Conservation (phyloP, 2,888 invertebrate species). For the Hedychridium roseum region DNA sequence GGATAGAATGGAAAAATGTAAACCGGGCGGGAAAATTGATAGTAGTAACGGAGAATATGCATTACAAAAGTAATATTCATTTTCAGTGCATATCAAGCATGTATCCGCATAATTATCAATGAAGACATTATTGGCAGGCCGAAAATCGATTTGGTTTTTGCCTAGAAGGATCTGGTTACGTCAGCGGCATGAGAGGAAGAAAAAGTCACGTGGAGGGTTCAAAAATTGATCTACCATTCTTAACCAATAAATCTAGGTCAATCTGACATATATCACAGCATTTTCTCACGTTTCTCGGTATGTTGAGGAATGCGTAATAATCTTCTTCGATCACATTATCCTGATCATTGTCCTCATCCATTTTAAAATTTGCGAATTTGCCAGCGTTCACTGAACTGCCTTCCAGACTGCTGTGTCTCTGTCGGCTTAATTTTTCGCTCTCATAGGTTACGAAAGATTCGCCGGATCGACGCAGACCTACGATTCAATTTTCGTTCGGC, state of each 20-base stretch:
- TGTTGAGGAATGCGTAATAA: conserved; percentile 87
- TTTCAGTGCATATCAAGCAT: too few species aligned
- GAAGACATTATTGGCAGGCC: too few species aligned
- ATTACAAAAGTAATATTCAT: too few species aligned
- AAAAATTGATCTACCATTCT: conserved; percentile 6
- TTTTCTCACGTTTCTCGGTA: conserved; percentile 79
- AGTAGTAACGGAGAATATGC: too few species aligned
- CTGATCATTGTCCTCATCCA: conserved; percentile 78
- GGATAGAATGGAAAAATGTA: too few species aligned
- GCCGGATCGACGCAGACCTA: conserved; percentile 23
- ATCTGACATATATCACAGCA: conserved; percentile 14
- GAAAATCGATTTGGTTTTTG: too few species aligned
- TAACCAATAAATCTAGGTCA: conserved; percentile 5
- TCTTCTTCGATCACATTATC: conserved; percentile 77
- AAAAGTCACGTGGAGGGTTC: conserved; percentile 44
- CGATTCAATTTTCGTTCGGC: conserved; percentile 11
- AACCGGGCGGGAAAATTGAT: too few species aligned
- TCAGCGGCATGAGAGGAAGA: conserved; percentile 30
- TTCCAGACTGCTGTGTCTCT: conserved; percentile 11
- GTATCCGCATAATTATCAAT: too few species aligned
- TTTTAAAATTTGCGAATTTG: conserved; percentile 44
- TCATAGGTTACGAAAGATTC: conserved; percentile 50
- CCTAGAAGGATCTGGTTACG: conserved; percentile 27
- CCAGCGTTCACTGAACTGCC: conserved; percentile 1
- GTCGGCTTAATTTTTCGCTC: conserved; percentile 32